A percentile compares a stretch with the other conserved stretches of the same genome.
phyloP scores from a whole-genome alignment of 2,113 vertebrate genomes.

The Riparia riparia region DNA sequence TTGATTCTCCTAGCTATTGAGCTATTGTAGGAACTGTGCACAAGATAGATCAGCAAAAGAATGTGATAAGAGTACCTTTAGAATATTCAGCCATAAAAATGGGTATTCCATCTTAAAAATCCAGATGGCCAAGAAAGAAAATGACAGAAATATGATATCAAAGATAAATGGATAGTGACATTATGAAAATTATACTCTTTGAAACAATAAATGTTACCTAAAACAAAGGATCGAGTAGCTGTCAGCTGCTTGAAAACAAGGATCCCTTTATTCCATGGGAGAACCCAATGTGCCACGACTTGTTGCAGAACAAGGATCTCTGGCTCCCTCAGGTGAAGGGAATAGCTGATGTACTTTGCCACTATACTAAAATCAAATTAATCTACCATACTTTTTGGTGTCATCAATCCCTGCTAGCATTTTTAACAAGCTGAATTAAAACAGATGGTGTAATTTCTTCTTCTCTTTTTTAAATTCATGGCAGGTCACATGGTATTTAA shows the following conservation, averaged over 20 bases:
- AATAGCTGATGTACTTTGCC: not conserved
- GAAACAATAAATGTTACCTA: not conserved
- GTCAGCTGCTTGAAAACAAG: not conserved
- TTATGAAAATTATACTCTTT: not conserved
- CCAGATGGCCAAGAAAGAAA: not conserved
- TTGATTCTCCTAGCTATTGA: not conserved
- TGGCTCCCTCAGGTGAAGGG: conserved; percentile 48
- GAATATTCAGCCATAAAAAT: not conserved
- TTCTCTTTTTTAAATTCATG: not conserved
- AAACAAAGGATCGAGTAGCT: not conserved
- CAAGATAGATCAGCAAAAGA: not conserved
- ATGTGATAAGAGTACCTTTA: not conserved
- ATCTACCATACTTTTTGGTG: not conserved
- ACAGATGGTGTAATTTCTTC: not conserved
- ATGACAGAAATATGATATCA: not conserved
- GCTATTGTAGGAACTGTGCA: not conserved
- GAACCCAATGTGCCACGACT: not conserved
- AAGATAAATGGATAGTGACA: not conserved
- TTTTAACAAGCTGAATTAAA: not conserved
- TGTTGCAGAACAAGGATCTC: conserved; percentile 36
- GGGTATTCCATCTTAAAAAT: conserved; percentile 1
- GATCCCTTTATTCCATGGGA: not conserved
- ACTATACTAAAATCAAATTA: not conserved
- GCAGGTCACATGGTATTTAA: not conserved
- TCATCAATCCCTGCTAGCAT: not conserved